These are phyloP conservation scores for Eupithecia exiguata DNA, from an alignment of 2,888 invertebrate genomes.

Conservation along the genomic window DNA sequence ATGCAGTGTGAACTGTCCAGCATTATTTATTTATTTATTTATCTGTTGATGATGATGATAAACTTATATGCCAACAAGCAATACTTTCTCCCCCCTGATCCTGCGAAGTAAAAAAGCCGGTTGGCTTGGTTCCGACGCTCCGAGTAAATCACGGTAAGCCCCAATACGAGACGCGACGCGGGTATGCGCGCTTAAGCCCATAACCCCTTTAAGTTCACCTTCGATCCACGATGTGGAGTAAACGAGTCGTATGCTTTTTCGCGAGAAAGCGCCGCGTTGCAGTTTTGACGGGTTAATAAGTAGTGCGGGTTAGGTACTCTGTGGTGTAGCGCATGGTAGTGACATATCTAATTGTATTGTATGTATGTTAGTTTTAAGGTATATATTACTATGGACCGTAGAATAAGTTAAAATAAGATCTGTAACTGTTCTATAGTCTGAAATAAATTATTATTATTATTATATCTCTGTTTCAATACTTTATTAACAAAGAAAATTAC, in stretches of 20 bases:
- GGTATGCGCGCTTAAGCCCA: constrained; percentile 65
- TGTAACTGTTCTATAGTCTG: too few relatives aligned
- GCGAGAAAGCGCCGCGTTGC: constrained; percentile 38
- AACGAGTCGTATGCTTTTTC: constrained; percentile 57
- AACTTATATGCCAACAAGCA: background rate
- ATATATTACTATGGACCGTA: too few relatives aligned
- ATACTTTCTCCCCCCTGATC: constrained; percentile 23
- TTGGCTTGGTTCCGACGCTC: constrained; percentile 65
- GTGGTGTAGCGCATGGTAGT: background rate
- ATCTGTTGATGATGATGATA: background rate
- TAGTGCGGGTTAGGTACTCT: background rate
- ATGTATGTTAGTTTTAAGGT: too few relatives aligned
- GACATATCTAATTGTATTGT: too few relatives aligned
- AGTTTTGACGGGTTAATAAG: constrained; percentile 7
- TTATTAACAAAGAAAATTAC: too few relatives aligned
- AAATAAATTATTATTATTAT: too few relatives aligned
- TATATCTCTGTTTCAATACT: too few relatives aligned
- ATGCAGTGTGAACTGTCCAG: too few relatives aligned
- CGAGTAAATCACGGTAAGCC: constrained; percentile 81
- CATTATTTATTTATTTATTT: too few relatives aligned
- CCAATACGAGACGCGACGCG: constrained; percentile 71
- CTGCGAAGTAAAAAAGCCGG: constrained; percentile 46
- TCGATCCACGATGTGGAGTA: constrained; percentile 66
- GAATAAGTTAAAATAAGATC: too few relatives aligned
- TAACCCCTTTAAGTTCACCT: constrained; percentile 78